phyloP scores from a whole-genome alignment of 1,140 invertebrate species.

The Pseudomyrmex gracilis region DNA sequence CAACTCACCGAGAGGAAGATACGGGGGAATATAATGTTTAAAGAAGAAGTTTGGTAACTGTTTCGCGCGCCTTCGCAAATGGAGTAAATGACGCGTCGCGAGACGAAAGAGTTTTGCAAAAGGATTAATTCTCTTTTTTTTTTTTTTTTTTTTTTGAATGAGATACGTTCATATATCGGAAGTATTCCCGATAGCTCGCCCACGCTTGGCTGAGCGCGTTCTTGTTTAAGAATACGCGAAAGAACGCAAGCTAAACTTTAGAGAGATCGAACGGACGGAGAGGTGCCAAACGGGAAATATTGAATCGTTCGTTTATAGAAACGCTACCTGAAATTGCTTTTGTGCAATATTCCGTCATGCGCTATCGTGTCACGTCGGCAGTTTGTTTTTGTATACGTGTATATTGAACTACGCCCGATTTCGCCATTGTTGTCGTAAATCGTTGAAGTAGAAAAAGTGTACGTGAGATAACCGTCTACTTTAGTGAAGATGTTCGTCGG shows the following conservation, averaged over 20 bases:
- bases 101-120: conserved; percentile 22
- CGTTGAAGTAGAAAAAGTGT: not conserved
- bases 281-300: conserved; percentile 8
- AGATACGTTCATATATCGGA: conserved; percentile 31
- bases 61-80: not conserved
- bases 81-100: not conserved
- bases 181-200: not conserved
- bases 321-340: conserved; percentile 12
- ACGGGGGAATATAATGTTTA: not conserved
- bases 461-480: not conserved
- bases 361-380: not conserved
- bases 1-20: not conserved
- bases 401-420: conserved; percentile 16
- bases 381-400: not conserved
- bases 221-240: conserved; percentile 32
- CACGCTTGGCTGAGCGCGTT: not conserved
- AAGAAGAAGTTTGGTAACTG: conserved; percentile 18
- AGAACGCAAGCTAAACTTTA: conserved; percentile 18
- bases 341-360: conserved; percentile 24
- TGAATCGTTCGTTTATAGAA: conserved; percentile 24
- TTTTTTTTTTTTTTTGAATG: not conserved
- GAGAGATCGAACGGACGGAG: no score
- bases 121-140: not conserved
- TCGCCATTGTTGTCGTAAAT: not conserved
- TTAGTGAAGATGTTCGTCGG: not conserved